Conservation (phyloP, 2,888 invertebrate species). For the Limnephilus auricula region DNA sequence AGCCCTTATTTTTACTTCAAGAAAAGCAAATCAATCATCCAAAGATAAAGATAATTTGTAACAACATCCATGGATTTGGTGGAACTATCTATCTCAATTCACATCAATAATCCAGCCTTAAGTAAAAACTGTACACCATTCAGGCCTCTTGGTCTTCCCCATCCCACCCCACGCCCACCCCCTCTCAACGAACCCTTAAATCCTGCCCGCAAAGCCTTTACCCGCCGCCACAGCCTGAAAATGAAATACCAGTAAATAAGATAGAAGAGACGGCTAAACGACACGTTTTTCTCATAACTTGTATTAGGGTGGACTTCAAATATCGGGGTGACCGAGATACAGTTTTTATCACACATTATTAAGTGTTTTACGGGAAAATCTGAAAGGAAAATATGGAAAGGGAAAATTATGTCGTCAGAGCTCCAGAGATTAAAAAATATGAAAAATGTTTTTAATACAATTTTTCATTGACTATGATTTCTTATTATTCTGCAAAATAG, state of each 20-base stretch:
- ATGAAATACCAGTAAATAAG: conserved; percentile 2
- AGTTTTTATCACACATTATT: neutral
- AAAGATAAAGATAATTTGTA: neutral
- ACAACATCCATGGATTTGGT: neutral
- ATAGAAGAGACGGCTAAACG: neutral
- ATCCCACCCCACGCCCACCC: neutral
- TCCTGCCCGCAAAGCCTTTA: neutral
- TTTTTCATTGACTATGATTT: no score
- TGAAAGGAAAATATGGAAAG: no score
- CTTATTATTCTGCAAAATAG: no score
- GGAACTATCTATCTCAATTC: neutral
- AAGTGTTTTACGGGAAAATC: neutral
- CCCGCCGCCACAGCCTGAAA: neutral
- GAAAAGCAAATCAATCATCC: neutral
- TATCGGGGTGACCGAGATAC: neutral
- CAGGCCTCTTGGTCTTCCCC: neutral
- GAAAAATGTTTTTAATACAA: no score
- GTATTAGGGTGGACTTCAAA: neutral
- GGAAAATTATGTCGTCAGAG: neutral
- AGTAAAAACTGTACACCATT: neutral
- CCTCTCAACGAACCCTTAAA: neutral
- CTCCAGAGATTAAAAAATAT: no score
- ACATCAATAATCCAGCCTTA: neutral
- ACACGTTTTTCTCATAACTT: neutral
- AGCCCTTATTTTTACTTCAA: neutral